Percentiles rank a stretch among this genome's conserved stretches.
These are phyloP conservation scores for Cerastis leucographa DNA, from an alignment of 2,888 invertebrate genomes.

Conservation along the genomic window DNA sequence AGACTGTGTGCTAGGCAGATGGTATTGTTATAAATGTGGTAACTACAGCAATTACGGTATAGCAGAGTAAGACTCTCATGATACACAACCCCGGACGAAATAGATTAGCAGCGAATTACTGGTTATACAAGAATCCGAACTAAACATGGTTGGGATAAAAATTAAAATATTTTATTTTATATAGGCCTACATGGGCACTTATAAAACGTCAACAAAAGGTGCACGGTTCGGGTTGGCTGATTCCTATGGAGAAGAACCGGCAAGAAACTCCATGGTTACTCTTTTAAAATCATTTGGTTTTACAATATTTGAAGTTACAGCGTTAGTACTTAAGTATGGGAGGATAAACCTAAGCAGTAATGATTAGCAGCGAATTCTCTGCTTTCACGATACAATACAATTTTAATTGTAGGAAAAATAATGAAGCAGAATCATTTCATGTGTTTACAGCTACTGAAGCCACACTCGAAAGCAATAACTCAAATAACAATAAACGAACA, in stretches of 20 bases:
- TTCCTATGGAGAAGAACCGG: no score
- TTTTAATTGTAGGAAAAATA: not conserved
- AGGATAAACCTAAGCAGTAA: not conserved
- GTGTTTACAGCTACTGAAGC: slow-evolving; percentile 90
- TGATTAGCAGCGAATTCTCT: not conserved
- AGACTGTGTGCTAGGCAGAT: not conserved
- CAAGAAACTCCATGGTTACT: no score
- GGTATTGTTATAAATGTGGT: not conserved
- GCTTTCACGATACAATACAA: not conserved
- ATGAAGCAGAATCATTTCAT: not conserved
- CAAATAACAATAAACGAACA: slow-evolving; percentile 91
- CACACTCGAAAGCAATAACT: slow-evolving; percentile 92
- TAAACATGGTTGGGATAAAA: not conserved
- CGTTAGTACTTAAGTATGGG: no score
- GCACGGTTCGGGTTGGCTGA: no score
- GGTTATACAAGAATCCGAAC: not conserved
- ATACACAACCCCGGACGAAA: not conserved
- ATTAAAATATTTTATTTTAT: no score
- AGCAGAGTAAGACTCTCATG: not conserved
- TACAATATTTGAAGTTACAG: no score
- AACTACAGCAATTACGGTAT: not conserved
- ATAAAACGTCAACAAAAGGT: no score
- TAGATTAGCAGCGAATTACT: not conserved
- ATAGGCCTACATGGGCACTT: no score
- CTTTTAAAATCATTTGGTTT: no score